These are phyloP conservation scores for Drosophila niveifrons DNA, from an alignment of 2,888 invertebrate genomes.

Conservation along the genomic window DNA sequence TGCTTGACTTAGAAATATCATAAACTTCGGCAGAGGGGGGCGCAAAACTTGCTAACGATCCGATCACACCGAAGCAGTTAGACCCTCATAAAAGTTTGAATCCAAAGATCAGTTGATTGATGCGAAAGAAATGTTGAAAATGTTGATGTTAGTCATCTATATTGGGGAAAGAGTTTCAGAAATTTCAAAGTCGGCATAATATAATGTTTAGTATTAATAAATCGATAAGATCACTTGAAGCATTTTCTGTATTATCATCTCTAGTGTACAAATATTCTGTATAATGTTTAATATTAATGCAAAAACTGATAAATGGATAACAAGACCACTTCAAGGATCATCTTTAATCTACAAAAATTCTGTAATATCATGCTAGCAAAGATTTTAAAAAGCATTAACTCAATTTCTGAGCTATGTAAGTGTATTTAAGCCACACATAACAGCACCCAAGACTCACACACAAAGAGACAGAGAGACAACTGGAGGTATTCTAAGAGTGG, in stretches of 20 bases:
- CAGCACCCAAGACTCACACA: conserved; percentile 21
- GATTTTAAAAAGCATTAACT: conserved; percentile 6
- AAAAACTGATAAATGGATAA: too few species aligned
- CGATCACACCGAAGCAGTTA: conserved; percentile 2
- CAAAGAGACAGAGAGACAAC: conserved; percentile 12
- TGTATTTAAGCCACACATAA: conserved; percentile 10
- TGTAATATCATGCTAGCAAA: neutral
- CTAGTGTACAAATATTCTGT: too few species aligned
- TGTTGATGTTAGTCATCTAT: neutral
- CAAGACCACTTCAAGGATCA: too few species aligned
- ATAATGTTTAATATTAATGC: too few species aligned
- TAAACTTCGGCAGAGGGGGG: conserved; percentile 6
- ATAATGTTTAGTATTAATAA: too few species aligned
- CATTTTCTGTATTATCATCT: too few species aligned
- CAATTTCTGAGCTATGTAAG: neutral
- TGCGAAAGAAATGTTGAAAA: neutral
- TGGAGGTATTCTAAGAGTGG: conserved; percentile 46
- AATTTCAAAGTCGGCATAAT: too few species aligned
- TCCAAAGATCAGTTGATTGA: neutral
- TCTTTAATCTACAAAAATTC: too few species aligned
- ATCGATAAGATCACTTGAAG: too few species aligned
- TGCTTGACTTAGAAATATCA: conserved; percentile 49
- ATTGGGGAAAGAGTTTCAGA: neutral
- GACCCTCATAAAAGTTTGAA: neutral
- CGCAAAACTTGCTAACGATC: neutral